phyloP scores from a whole-genome alignment of 2,113 vertebrate genomes.

The Brachypodius melanocephalos region DNA sequence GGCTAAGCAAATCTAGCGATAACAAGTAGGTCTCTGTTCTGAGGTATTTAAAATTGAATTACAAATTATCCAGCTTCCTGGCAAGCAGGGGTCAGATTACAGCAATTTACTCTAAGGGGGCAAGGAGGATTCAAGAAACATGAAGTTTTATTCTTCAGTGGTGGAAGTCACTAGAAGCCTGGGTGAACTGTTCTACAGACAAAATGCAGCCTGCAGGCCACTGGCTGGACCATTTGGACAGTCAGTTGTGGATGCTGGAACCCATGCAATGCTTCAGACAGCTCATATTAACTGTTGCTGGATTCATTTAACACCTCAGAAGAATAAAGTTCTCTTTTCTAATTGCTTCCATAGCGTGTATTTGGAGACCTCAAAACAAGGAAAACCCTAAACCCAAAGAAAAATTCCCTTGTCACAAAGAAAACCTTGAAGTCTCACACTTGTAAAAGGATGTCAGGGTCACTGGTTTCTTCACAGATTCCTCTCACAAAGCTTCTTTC shows the following conservation, averaged over 20 bases:
- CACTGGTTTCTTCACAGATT: not conserved
- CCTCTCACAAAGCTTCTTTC: not conserved
- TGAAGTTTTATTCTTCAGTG: not conserved
- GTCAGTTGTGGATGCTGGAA: not conserved
- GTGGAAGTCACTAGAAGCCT: not conserved
- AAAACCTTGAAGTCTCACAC: not conserved
- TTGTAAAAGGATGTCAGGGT: not conserved
- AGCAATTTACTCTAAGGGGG: not conserved
- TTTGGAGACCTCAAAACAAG: not conserved
- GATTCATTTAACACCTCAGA: not conserved
- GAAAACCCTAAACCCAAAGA: not conserved
- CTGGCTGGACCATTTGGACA: not conserved
- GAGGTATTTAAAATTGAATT: not conserved
- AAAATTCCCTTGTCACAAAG: not conserved
- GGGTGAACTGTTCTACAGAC: not conserved
- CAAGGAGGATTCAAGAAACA: not conserved
- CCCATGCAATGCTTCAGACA: not conserved
- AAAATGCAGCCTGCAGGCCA: not conserved
- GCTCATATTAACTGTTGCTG: not conserved
- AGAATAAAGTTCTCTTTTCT: not conserved
- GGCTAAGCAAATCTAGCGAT: not conserved
- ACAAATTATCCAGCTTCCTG: not conserved
- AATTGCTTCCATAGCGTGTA: not conserved
- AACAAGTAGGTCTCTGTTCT: not conserved
- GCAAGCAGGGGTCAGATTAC: not conserved